These are phyloP conservation scores for Eutrigla gurnardus DNA, from an alignment of 2,797 vertebrate species.

Conservation along the genomic window DNA sequence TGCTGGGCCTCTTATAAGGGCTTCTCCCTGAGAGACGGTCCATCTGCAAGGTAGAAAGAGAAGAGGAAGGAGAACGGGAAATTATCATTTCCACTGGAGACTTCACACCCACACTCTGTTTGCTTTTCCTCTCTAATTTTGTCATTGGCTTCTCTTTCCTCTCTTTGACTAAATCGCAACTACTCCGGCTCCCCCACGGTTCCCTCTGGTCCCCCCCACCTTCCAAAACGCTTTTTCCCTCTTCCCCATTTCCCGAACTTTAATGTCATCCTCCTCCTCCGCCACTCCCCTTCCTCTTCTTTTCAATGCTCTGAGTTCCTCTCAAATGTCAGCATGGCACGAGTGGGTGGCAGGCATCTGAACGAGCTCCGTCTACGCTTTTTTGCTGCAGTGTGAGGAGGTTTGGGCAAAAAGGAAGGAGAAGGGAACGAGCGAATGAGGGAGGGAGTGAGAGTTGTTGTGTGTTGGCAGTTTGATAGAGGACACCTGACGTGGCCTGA, in stretches of 20 bases:
- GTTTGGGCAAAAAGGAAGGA: slow-evolving; percentile 43
- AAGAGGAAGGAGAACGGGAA: slow-evolving; percentile 33
- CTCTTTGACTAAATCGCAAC: slow-evolving; percentile 57
- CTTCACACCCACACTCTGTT: slow-evolving; percentile 57
- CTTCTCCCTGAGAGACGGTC: slow-evolving; percentile 68
- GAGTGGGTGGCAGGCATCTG: slow-evolving; percentile 80
- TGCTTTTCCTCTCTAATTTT: slow-evolving; percentile 54
- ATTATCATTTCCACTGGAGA: slow-evolving; percentile 31
- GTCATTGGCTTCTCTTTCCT: slow-evolving; percentile 37
- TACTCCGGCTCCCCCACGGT: slow-evolving; percentile 14
- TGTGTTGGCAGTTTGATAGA: slow-evolving; percentile 30
- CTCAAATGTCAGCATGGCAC: slow-evolving; percentile 77
- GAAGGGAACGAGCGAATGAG: slow-evolving; percentile 43
- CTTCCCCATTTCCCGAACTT: slow-evolving; percentile 52
- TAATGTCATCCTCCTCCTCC: slow-evolving; percentile 63
- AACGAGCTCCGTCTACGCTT: slow-evolving; percentile 63
- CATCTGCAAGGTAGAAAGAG: slow-evolving; percentile 55
- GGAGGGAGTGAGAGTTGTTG: slow-evolving; percentile 22
- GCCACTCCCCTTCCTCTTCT: slow-evolving; percentile 64
- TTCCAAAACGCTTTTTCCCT: slow-evolving; percentile 40
- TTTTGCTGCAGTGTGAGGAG: slow-evolving; percentile 74
- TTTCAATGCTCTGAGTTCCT: slow-evolving; percentile 72
- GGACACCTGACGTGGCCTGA: slow-evolving; percentile 52
- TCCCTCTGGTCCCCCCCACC: neutral
- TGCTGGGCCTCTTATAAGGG: slow-evolving; percentile 58